Base-by-base conservation (phyloP, 2,888 invertebrate genomes). In the Drosophila stalkeri region DNA sequence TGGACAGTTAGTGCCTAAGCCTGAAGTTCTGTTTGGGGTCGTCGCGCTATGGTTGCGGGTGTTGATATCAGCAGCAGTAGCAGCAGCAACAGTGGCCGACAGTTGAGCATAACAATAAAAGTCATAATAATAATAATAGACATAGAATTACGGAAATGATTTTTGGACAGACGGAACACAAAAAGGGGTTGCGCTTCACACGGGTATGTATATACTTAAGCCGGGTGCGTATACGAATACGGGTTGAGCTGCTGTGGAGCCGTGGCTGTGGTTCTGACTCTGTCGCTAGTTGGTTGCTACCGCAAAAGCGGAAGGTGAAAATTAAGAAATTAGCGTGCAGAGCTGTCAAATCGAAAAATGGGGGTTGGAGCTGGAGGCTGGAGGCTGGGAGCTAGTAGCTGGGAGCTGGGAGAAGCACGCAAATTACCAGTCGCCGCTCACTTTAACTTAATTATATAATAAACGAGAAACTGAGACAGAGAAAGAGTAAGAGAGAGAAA, bases 401-500 rank as follows among this genome's bases (percentile, higher is more conserved):
- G 64, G 63, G 63, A 68, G 62, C 71, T 33, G 64, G 63, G 63
- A 68, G 62, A 67, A 27, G 55, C 47, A 52, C 54, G 59, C 75
- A 77, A 79, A 77, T 76, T 74, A 59, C 51, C 75, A 76, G 79
- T 75, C 81, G 68, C 60, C 81, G 81, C 79, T 80, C 89, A 83
- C 82, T 87, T 87, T 89, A 87, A 89, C 89, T 89, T 90, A 89
- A 87, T 87, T 89, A 90, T 87, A 86, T 86, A 85, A 90, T 90
- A 86, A 86, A 81, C 75, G 68, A 61, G 44, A 57, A 49, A 60
- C 61, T 47, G 46, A 54, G 37, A 44, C 43, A 23, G 23, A 59
- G 27, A 41, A 27, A 46, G 16, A 56, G 12, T 62, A 3, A 23
- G 41, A 31, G 4, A 51, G 37, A 39, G 37, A 39, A 16, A 6